Conservation (phyloP, 2,113 vertebrate genomes). For the Orientallactaga bullata region DNA sequence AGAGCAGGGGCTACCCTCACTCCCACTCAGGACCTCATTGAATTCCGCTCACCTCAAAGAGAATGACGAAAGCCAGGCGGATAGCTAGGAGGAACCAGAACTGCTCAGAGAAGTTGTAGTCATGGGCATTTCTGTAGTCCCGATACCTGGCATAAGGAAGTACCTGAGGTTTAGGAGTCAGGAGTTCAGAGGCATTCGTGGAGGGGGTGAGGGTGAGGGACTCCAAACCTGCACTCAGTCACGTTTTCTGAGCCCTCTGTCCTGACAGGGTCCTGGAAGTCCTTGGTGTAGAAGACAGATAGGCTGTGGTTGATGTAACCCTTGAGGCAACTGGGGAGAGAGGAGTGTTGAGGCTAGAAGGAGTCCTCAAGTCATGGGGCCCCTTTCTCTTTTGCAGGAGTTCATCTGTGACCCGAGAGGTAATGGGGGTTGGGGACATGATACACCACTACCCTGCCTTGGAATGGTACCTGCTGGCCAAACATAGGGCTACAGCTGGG, state of each 20-base stretch:
- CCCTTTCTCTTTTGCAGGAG: not conserved
- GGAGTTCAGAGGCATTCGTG: not conserved
- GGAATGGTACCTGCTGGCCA: not conserved
- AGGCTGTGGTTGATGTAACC: slow-evolving; percentile 95
- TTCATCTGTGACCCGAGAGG: not conserved
- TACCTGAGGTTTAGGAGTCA: not conserved
- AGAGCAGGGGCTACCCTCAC: not conserved
- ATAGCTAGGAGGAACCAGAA: slow-evolving; percentile 95
- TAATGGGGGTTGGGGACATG: not conserved
- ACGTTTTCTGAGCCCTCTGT: slow-evolving; percentile 46
- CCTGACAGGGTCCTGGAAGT: slow-evolving; percentile 80
- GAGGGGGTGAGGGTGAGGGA: not conserved
- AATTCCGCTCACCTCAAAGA: slow-evolving; percentile 90
- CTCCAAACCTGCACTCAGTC: slow-evolving; percentile 92
- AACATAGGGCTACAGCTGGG: not conserved
- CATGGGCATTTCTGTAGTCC: slow-evolving; percentile 89
- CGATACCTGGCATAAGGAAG: slow-evolving; percentile 89
- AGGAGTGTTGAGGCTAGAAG: not conserved
- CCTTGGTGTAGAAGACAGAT: slow-evolving; percentile 86
- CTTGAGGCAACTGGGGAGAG: slow-evolving; percentile 89
- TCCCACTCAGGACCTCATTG: not conserved
- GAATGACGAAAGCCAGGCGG: slow-evolving; percentile 94
- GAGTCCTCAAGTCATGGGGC: not conserved
- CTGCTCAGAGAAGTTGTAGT: slow-evolving; percentile 89
- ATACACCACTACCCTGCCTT: not conserved